Evolutionary conservation across 2,888 invertebrate species (phyloP).

Genomic region (Thecocarcelia acutangulata): DNA sequence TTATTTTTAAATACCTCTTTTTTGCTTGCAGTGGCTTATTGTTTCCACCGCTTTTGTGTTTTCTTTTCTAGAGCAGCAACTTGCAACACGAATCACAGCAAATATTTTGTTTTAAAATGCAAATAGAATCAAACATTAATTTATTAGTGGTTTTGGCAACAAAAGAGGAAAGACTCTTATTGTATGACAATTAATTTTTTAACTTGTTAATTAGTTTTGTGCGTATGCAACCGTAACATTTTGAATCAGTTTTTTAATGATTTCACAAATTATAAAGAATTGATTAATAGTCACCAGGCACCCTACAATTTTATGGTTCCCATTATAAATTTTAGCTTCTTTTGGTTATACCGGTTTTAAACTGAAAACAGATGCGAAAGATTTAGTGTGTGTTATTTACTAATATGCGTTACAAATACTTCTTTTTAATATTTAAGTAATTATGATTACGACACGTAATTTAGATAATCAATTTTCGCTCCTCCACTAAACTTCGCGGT

Average conservation of each 20-base stretch:
- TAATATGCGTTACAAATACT: too few species aligned
- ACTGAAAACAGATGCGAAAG: too few species aligned
- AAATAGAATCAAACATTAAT: slow-evolving; percentile 33
- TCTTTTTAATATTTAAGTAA: too few species aligned
- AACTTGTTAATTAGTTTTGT: slow-evolving; percentile 14
- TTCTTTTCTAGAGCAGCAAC: slow-evolving; percentile 50
- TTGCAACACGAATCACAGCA: slow-evolving; percentile 50
- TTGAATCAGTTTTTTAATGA: slow-evolving; percentile 10
- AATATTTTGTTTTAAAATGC: slow-evolving; percentile 37
- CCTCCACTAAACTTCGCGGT: too few species aligned
- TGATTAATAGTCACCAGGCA: slow-evolving; percentile 23
- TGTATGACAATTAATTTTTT: slow-evolving; percentile 37
- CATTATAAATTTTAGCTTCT: background rate
- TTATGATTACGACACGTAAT: too few species aligned
- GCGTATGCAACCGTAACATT: slow-evolving; percentile 57
- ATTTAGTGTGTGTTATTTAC: too few species aligned
- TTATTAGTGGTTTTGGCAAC: slow-evolving; percentile 8
- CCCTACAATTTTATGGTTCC: background rate
- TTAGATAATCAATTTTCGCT: too few species aligned
- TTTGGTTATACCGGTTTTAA: too few species aligned
- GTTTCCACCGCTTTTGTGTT: slow-evolving; percentile 15
- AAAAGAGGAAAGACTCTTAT: background rate
- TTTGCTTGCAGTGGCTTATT: slow-evolving; percentile 9
- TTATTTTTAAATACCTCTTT: slow-evolving; percentile 47
- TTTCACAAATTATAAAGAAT: slow-evolving; percentile 31